These are phyloP conservation scores for Cheilosia urbana DNA, from an alignment of 2,888 invertebrate species.

Conservation along the genomic window DNA sequence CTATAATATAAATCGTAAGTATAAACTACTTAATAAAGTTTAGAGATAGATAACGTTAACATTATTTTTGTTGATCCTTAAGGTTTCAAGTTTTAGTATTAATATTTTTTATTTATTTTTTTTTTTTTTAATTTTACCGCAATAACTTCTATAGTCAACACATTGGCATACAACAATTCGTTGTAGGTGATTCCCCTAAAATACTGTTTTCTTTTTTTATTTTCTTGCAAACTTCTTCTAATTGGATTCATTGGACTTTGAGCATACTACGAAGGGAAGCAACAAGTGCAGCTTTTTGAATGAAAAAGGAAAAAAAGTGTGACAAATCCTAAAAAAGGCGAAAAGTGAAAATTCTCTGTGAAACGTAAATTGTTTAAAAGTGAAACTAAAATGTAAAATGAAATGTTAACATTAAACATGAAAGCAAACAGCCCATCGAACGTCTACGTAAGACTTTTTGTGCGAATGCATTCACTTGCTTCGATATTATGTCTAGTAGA, in stretches of 20 bases:
- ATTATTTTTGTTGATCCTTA: constrained; percentile 39
- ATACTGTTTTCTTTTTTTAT: background rate
- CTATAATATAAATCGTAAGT: background rate
- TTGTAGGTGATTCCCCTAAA: constrained; percentile 24
- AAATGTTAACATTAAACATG: too few relatives aligned
- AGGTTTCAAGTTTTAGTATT: constrained; percentile 9
- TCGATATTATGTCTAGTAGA: too few relatives aligned
- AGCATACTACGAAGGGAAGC: constrained; percentile 28
- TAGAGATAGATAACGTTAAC: constrained; percentile 33
- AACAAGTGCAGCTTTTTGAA: too few relatives aligned
- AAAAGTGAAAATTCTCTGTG: too few relatives aligned
- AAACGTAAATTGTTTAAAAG: too few relatives aligned
- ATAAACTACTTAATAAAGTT: constrained; percentile 20
- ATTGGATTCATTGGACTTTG: background rate
- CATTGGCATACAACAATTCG: constrained; percentile 23
- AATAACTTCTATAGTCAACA: constrained; percentile 10
- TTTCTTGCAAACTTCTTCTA: background rate
- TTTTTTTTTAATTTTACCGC: background rate
- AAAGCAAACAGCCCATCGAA: too few relatives aligned
- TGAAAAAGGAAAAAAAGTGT: too few relatives aligned
- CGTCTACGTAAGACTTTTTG: too few relatives aligned
- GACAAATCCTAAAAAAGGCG: too few relatives aligned
- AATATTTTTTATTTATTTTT: constrained; percentile 1
- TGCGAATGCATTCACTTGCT: too few relatives aligned
- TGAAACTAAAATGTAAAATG: too few relatives aligned